These are phyloP conservation scores for Phymastichus coffea DNA, from an alignment of 1,140 invertebrate species.

Conservation along the genomic window DNA sequence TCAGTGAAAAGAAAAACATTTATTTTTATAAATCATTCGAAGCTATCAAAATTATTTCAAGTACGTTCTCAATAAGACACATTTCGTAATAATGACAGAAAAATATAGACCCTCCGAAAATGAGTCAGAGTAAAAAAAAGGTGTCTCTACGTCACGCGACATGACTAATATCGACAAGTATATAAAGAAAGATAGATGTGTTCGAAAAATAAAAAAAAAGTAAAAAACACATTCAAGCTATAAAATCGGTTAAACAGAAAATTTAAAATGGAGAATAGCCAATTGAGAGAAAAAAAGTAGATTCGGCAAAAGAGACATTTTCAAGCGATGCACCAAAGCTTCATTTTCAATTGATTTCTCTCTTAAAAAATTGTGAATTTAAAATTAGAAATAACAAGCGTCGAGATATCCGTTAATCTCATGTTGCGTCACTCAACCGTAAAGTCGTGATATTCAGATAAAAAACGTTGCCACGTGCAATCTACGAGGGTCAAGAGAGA, in stretches of 20 bases:
- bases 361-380: background rate
- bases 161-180: background rate
- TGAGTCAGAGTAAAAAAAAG: too few species aligned
- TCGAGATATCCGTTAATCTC: background rate
- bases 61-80: too few species aligned
- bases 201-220: constrained; percentile 4
- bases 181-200: background rate
- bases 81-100: too few species aligned
- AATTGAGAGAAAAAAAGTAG: constrained; percentile 28
- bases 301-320: constrained; percentile 31
- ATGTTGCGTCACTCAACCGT: background rate
- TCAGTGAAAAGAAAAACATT: too few species aligned
- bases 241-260: background rate
- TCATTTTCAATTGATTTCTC: constrained; percentile 19
- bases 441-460: too few species aligned
- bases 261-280: background rate
- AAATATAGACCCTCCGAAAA: too few species aligned
- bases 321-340: constrained; percentile 39
- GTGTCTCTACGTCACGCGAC: background rate
- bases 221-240: too few species aligned
- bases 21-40: too few species aligned
- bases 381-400: background rate
- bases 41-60: too few species aligned
- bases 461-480: constrained; percentile 1
- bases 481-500: background rate